Evolutionary conservation across 92 coral and sea anemone species (phyloP), one percentile per base, ranked within the genome.

Genomic region (Bergia puertoricense): DNA sequence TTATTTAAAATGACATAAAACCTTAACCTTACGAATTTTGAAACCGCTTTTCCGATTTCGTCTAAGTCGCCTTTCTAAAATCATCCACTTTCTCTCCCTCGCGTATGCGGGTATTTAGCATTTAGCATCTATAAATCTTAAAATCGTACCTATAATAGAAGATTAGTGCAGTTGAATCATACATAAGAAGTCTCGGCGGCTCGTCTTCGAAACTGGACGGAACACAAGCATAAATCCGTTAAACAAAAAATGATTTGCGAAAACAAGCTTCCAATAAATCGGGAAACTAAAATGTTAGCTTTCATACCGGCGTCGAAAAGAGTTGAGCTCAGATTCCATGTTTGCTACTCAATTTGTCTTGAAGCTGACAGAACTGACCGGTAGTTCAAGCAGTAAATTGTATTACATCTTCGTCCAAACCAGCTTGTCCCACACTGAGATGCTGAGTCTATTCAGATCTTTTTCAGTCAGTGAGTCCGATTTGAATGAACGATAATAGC

Each of bases 141-240:
- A 67, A 67, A 43, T 11, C 86, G 42, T 83, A 83, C 86, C 86
- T 83, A 83, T 83, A 82, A 48, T 82, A 82, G 86, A 82, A 82
- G 76, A 82, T 82, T 82, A 67, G 51, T 30, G 86, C 86, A 11
- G 43, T 82, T 20, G 86, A 77, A 43, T 82, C 86, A 36, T 66
- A 82, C 86, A 82, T 82, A 15, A 30, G 86, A 43, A 82, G 77
- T 68, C 62, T 82, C 68, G 86, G 86, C 16, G 73, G 86, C 44
- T 44, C 86, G 22, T 45, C 77, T 3, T 45, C 76, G 23, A 43
- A 42, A 68, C 77, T 82, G 86, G 42, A 43, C 51, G 44, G 77
- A 82, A 67, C n/a, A 44, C 44, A 69, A 23, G n/a, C 56, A 44
- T 44, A 23, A 43, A 82, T 41, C 41, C 41, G 23, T 81, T 39